These are phyloP conservation scores for Columbina picui DNA, from an alignment of 2,113 vertebrate species.

Conservation along the genomic window DNA sequence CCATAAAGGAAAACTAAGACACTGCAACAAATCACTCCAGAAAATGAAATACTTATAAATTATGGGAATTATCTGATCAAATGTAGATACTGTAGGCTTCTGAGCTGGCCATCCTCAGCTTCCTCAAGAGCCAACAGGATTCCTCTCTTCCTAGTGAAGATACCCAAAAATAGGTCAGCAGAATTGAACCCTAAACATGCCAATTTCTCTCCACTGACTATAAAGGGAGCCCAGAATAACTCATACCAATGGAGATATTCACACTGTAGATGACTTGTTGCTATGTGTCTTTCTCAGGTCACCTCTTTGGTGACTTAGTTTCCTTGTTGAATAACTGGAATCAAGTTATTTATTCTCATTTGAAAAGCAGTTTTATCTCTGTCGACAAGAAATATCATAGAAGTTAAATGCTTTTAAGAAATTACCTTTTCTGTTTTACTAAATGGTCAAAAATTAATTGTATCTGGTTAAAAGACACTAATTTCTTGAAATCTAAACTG, in stretches of 20 bases:
- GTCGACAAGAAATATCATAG: background rate
- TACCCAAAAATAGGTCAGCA: background rate
- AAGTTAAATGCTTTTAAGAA: background rate
- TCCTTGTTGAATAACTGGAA: background rate
- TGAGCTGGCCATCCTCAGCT: background rate
- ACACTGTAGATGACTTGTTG: background rate
- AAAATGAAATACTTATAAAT: background rate
- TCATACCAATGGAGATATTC: background rate
- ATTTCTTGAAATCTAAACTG: background rate
- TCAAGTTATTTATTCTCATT: background rate
- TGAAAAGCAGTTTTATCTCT: background rate
- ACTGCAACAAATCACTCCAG: background rate
- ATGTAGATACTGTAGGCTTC: background rate
- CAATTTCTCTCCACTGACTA: background rate
- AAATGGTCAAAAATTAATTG: background rate
- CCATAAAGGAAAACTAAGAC: background rate
- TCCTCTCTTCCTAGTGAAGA: background rate
- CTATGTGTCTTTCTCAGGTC: background rate
- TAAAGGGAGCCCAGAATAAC: background rate
- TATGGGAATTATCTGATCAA: background rate
- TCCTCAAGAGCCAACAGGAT: background rate
- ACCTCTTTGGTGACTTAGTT: background rate
- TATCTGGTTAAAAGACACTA: background rate
- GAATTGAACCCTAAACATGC: background rate
- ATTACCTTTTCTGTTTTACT: background rate